phyloP scores from a whole-genome alignment of 2,888 invertebrate species.

The Branchipolynoe longqiensis region DNA sequence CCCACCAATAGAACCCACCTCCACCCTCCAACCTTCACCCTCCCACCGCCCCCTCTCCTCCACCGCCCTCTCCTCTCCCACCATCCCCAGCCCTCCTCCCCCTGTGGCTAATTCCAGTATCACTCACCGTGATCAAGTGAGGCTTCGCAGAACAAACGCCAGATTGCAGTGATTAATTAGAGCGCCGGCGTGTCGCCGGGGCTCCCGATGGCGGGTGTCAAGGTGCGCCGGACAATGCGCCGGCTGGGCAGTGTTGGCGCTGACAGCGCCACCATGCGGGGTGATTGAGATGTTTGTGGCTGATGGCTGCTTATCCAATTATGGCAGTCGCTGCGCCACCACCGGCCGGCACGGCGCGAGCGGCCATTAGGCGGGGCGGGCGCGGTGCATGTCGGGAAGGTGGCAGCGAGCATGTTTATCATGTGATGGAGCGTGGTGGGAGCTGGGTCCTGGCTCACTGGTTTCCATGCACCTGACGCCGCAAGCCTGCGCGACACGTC shows the following conservation, averaged over 20 bases:
- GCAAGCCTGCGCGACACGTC: too few species aligned
- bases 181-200: not conserved
- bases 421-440: conserved; percentile 19
- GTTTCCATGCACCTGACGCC: too few species aligned
- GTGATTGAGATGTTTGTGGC: conserved; percentile 34
- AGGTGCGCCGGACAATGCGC: not conserved
- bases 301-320: conserved; percentile 47
- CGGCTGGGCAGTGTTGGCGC: not conserved
- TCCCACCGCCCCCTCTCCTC: not conserved
- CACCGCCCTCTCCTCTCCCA: not conserved
- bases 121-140: not conserved
- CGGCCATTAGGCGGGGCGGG: conserved; percentile 31
- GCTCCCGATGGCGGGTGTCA: not conserved
- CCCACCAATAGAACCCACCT: conserved; percentile 1
- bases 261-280: conserved; percentile 24
- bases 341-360: not conserved
- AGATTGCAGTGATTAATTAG: conserved; percentile 13
- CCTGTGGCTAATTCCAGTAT: not conserved
- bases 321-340: too few species aligned
- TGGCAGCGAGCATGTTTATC: conserved; percentile 12
- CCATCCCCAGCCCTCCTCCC: not conserved
- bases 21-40: not conserved
- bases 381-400: not conserved
- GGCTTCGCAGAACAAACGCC: conserved; percentile 13
- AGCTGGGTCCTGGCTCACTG: not conserved